These are phyloP conservation scores for Steinernema scapterisci DNA, from an alignment of 2,888 invertebrate genomes.

Conservation along the genomic window DNA sequence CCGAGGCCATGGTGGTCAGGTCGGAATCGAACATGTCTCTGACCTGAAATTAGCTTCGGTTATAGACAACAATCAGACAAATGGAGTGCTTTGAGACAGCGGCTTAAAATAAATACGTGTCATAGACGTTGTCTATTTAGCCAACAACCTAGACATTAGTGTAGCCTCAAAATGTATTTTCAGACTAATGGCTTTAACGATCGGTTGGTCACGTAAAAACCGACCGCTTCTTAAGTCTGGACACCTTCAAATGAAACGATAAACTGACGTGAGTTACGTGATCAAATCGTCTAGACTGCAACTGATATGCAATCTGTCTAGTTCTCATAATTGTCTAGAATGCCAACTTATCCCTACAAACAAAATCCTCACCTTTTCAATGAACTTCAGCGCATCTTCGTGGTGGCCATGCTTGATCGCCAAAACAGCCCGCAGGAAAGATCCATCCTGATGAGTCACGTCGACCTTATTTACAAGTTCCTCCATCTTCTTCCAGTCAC, in stretches of 20 bases:
- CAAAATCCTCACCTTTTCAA: conserved; percentile 79
- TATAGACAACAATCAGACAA: not conserved
- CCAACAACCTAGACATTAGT: too few species aligned
- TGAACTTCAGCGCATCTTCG: conserved; percentile 73
- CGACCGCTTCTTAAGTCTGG: too few species aligned
- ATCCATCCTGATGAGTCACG: conserved; percentile 78
- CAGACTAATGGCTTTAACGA: not conserved
- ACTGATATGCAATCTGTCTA: not conserved
- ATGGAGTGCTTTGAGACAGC: too few species aligned
- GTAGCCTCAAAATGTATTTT: not conserved
- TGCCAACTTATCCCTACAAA: too few species aligned
- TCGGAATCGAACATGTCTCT: conserved; percentile 92
- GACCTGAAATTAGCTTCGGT: conserved; percentile 70
- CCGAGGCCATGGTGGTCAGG: conserved; percentile 91
- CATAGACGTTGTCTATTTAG: too few species aligned
- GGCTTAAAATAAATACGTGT: too few species aligned
- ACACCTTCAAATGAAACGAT: too few species aligned
- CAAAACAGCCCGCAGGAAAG: conserved; percentile 90
- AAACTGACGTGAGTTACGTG: too few species aligned
- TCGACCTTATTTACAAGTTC: conserved; percentile 76
- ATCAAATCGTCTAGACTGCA: too few species aligned
- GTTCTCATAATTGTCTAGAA: too few species aligned
- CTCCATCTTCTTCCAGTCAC: conserved; percentile 91
- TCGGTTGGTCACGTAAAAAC: not conserved
- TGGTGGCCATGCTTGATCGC: conserved; percentile 77